Base-by-base conservation (phyloP, 1,140 invertebrate genomes). In the Ctenoplectra terminalis region DNA sequence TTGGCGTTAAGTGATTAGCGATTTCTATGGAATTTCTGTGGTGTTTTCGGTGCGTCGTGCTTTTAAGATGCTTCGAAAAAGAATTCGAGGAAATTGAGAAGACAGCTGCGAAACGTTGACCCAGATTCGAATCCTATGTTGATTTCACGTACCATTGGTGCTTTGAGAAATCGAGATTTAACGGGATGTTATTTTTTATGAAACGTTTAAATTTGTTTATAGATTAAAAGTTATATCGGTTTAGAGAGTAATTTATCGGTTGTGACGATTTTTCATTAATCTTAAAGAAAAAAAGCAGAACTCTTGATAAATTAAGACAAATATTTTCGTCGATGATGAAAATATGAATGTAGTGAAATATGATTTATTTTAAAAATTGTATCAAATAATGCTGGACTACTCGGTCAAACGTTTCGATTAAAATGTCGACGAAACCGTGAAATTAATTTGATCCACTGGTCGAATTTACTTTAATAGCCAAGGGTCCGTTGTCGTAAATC, bases 391-490 rank as follows among this genome's bases (percentile, higher is more conserved):
- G n/a, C n/a, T n/a, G n/a, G n/a, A 40, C 9, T 40, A 48, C 46
- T 48, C 46, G 46, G 46, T 48, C 15, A 48, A 48, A 48, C 46
- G 15, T 48, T 23, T 0, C 13, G 31, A 34, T 15, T 50, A 20
- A 50, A 31, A 64, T 9, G 5, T 50, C 20, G 37, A 31, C 48
- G 52, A 48, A 52, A 58, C 69, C 52, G 78, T 72, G 15, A 43
- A 61, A 69, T 84, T 61, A 73, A 78, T 77, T 84, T 54, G 56
- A 78, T 48, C 37, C 37, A 11, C 52, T 66, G 60, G 58, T 34
- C 60, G 54, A 74, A 80, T 85, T 83, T 83, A 58, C 34, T 66
- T 40, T 52, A 81, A 84, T 31, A 58, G 23, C 1, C 43, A 48
- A 43, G 64, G 17, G 69, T 5, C 34, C 34, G 31, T 34, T 23